Percentiles rank a stretch among this genome's conserved stretches.
Evolutionary conservation across 2,888 invertebrate species (phyloP).

Genomic region (Odontomyia ornata): DNA sequence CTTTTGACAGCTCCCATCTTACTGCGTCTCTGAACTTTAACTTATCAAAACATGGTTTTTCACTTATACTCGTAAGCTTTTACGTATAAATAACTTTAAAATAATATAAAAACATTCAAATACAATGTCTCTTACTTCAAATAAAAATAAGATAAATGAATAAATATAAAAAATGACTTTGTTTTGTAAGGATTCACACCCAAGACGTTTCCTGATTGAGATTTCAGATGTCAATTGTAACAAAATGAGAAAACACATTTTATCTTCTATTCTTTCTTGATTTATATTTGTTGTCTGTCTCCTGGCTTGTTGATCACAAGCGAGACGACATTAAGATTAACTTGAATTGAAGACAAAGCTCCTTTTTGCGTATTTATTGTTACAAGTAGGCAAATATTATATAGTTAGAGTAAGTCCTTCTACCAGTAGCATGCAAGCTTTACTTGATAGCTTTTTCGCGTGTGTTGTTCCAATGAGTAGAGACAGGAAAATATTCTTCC

Average conservation of each 20-base stretch:
- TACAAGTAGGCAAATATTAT: neutral
- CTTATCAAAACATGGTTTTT: too few species aligned
- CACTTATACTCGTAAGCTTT: too few species aligned
- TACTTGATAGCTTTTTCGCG: too few species aligned
- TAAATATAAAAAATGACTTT: constrained; percentile 9
- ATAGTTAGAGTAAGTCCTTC: neutral
- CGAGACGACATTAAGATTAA: neutral
- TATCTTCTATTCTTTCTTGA: too few species aligned
- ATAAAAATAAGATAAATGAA: constrained; percentile 13
- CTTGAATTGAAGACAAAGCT: neutral
- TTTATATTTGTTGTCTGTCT: constrained; percentile 2
- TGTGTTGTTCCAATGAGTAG: neutral
- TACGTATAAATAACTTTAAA: too few species aligned
- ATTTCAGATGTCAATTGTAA: constrained; percentile 21
- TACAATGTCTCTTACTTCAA: too few species aligned
- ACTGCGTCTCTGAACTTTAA: too few species aligned
- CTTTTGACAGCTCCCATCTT: too few species aligned
- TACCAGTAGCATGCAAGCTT: neutral
- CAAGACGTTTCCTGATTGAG: neutral
- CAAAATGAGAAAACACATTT: neutral
- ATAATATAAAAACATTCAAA: too few species aligned
- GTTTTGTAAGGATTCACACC: constrained; percentile 8
- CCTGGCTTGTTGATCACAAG: too few species aligned
- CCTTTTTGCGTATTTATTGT: neutral
- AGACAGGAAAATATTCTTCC: neutral